Base-by-base conservation (phyloP, 2,888 invertebrate genomes). In the Diaperis boleti region DNA sequence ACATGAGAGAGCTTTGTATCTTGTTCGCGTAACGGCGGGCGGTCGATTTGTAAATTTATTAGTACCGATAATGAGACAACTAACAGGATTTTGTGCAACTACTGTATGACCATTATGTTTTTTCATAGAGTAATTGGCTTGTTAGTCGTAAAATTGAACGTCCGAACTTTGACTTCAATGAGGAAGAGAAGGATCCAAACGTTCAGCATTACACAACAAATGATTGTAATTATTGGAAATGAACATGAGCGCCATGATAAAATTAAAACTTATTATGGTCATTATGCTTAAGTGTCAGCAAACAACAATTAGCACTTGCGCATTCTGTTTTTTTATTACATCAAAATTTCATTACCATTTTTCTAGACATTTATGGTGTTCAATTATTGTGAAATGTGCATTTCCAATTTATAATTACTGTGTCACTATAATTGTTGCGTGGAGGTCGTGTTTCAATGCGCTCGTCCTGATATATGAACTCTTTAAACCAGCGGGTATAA, bases 1-100 rank as follows among this genome's bases (percentile, higher is more conserved):
- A 26, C 52, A 22, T 18, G 20, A 50, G n/a, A 39, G 26, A 37
- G 33, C 35, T 45, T 41, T 13, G 29, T 37, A 26, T 22, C 52
- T 39, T 41, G 39, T 39, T 42, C 26, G 15, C 39, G 8, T 42
- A 42, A 54, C 41, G 41, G 54, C 6, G 5, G 5, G 13, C 14
- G 14, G 39, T 42, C 54, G 54, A 54, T 54, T 54, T 42, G 15
- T 41, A 7, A 31, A 41, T 39, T 39, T 52, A 39, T 52, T 52
- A 17, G 14, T 5, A n/a, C 11, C 41, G 10, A 13, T 54, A 41
- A 41, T 29, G 37, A 39, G 22, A 52, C 52, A 37, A 29, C 20
- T 42, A 54, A 54, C 54, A 29, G 54, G 41, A 52, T 39, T 52
- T 26, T 26, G 41, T 18, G 33, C 18, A 7, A 8, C 45, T 22